Conservation (phyloP, 2,888 invertebrate species). For the Eilema sororculum region DNA sequence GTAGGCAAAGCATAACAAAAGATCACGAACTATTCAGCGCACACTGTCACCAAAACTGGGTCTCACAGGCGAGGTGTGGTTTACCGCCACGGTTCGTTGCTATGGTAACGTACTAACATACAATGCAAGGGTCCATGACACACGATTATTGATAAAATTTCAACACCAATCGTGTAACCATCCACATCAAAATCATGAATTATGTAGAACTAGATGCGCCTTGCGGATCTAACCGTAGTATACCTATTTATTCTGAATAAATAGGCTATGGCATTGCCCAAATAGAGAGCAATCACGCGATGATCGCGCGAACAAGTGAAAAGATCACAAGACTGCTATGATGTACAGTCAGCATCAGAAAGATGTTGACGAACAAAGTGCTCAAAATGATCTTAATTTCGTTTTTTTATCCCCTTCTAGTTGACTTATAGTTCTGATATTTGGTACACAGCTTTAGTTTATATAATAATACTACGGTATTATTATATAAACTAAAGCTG, state of each 20-base stretch:
- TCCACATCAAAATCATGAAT: conserved; percentile 18
- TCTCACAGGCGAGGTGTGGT: conserved; percentile 75
- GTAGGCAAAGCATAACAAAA: conserved; percentile 42
- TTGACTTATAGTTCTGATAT: too few relatives aligned
- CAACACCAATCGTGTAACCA: conserved; percentile 52
- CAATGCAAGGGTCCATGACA: conserved; percentile 65
- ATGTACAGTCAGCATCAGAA: too few relatives aligned
- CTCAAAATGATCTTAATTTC: too few relatives aligned
- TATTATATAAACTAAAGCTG: too few relatives aligned
- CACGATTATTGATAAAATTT: conserved; percentile 81
- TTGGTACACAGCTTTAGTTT: too few relatives aligned
- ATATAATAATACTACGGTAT: too few relatives aligned
- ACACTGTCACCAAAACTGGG: conserved; percentile 68
- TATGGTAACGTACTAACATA: conserved; percentile 75
- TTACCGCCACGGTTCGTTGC: conserved; percentile 67
- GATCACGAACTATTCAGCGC: conserved; percentile 51
- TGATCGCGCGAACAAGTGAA: neutral
- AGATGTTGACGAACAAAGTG: too few relatives aligned
- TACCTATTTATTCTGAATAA: neutral
- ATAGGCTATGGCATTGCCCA: neutral
- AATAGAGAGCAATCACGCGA: neutral
- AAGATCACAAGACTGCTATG: too few relatives aligned
- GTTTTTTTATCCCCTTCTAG: too few relatives aligned
- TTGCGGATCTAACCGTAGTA: neutral
- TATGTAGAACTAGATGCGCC: conserved; percentile 1